Conservation (phyloP, 1,140 invertebrate species). For the Ceratosolen solmsi region DNA sequence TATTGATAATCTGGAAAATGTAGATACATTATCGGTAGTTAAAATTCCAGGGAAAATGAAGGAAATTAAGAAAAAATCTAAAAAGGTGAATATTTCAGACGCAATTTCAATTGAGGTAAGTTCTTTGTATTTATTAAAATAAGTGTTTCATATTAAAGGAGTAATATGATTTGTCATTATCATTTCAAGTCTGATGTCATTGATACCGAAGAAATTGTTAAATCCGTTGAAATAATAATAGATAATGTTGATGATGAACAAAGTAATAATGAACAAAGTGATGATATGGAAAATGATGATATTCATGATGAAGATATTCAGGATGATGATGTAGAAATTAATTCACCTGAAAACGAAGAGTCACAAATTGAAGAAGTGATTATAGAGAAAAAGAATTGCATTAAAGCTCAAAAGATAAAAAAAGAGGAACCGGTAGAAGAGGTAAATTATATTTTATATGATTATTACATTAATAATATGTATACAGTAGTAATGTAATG, state of each 20-base stretch:
- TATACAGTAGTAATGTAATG: too few species aligned
- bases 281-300: conserved; percentile 58
- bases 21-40: conserved; percentile 47
- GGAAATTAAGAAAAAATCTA: conserved; percentile 52
- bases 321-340: conserved; percentile 49
- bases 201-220: conserved; percentile 4
- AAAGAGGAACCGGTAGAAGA: conserved; percentile 56
- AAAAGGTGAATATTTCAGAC: conserved; percentile 50
- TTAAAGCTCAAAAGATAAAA: conserved; percentile 49
- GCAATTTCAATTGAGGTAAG: conserved; percentile 17
- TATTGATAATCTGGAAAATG: conserved; percentile 63
- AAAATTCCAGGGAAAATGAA: conserved; percentile 41
- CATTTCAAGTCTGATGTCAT: neutral
- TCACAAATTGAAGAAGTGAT: conserved; percentile 58
- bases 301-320: conserved; percentile 56
- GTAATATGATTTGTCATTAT: conserved; percentile 9
- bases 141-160: neutral
- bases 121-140: conserved; percentile 12
- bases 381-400: conserved; percentile 59
- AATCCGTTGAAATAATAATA: conserved; percentile 49
- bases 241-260: conserved; percentile 51
- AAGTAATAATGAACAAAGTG: conserved; percentile 52
- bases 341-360: conserved; percentile 12
- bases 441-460: conserved; percentile 37
- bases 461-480: neutral